These are phyloP conservation scores for Sebastes minor DNA, from an alignment of 2,797 vertebrate genomes.

Conservation along the genomic window DNA sequence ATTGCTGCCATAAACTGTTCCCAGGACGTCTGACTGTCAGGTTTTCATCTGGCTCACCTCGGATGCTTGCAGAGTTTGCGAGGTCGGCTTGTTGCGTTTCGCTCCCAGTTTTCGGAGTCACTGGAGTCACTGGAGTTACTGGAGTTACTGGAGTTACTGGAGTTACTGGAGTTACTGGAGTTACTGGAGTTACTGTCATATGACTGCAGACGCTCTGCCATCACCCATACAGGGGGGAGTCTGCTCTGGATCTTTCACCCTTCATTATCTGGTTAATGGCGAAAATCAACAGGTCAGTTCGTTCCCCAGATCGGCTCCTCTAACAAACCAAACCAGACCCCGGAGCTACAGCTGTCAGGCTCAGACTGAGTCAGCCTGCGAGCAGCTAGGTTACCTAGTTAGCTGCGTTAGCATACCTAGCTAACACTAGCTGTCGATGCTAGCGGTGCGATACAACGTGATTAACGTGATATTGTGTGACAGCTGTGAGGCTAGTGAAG, in stretches of 20 bases:
- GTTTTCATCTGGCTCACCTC: conserved; percentile 82
- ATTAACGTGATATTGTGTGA: not conserved
- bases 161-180: too few species aligned
- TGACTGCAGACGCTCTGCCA: conserved; percentile 92
- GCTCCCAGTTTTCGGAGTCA: conserved; percentile 93
- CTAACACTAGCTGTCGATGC: conserved; percentile 55
- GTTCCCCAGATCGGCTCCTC: not conserved
- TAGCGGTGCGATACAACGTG: conserved; percentile 11
- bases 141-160: conserved; percentile 95
- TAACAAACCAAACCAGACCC: too few species aligned
- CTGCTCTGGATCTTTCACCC: conserved; percentile 80
- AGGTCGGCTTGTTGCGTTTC: conserved; percentile 89
- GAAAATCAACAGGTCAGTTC: conserved; percentile 66
- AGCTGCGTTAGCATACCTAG: conserved; percentile 48
- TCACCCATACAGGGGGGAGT: conserved; percentile 86
- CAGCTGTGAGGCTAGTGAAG: not conserved
- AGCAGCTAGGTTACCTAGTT: not conserved
- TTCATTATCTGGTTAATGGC: conserved; percentile 84
- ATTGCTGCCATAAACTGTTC: not conserved
- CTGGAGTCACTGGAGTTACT: conserved; percentile 97
- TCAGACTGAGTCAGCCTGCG: conserved; percentile 19
- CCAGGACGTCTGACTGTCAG: not conserved
- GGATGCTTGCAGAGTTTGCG: conserved; percentile 84
- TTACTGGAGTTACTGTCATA: conserved; percentile 97
- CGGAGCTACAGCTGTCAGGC: too few species aligned